These are phyloP conservation scores for Carcharodon carcharias DNA, from an alignment of 2,797 vertebrate species.

Conservation along the genomic window DNA sequence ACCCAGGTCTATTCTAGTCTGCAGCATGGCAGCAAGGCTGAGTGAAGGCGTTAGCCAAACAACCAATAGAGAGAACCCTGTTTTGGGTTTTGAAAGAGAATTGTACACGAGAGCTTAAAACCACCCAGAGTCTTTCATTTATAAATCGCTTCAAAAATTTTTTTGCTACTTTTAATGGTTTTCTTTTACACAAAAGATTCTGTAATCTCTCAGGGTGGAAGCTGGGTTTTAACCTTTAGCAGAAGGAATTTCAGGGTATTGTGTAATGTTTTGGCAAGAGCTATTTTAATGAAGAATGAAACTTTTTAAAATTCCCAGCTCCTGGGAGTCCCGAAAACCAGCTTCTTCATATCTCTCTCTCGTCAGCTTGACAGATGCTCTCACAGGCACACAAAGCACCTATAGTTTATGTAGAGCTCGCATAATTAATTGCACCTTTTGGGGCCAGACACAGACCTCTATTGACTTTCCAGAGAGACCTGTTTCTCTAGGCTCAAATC, in stretches of 20 bases:
- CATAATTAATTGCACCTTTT: conserved; percentile 4
- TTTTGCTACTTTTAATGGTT: not conserved
- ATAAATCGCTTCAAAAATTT: not conserved
- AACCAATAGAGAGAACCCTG: not conserved
- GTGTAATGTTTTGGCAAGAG: conserved; percentile 13
- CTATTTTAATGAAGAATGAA: not conserved
- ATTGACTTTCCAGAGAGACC: not conserved
- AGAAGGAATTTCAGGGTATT: not conserved
- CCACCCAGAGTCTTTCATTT: not conserved
- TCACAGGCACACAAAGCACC: not conserved
- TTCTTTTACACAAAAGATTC: not conserved
- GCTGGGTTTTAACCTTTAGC: not conserved
- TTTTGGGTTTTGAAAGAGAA: not conserved
- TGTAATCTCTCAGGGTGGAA: not conserved
- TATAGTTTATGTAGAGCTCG: not conserved
- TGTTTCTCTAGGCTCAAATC: conserved; percentile 26
- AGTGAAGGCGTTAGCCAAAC: not conserved
- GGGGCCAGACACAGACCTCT: not conserved
- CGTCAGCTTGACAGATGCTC: not conserved
- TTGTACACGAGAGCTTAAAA: not conserved
- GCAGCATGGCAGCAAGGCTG: not conserved
- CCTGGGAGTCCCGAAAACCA: not conserved
- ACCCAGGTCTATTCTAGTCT: not conserved
- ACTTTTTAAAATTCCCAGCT: not conserved
- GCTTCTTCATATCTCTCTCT: not conserved